A percentile compares a stretch with the other conserved stretches of the same genome.
Conservation (phyloP, 2,113 vertebrate species). For the Microtus ochrogaster region DNA sequence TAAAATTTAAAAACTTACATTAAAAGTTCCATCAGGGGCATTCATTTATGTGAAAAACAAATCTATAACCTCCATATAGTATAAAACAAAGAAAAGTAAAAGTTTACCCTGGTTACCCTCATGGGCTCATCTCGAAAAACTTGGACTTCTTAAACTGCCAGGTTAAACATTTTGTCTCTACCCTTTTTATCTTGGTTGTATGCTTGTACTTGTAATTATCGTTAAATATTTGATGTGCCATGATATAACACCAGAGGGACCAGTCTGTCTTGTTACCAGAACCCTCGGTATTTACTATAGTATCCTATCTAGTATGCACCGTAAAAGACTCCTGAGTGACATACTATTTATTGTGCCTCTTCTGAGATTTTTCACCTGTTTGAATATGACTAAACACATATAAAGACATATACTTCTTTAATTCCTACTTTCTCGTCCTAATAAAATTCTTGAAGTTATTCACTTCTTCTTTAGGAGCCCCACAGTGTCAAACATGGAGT, state of each 20-base stretch:
- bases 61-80: neutral
- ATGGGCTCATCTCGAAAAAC: neutral
- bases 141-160: neutral
- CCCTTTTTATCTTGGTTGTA: neutral
- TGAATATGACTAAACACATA: neutral
- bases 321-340: neutral
- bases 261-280: neutral
- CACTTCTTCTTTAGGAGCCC: neutral
- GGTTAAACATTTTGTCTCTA: neutral
- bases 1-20: slow-evolving; percentile 12
- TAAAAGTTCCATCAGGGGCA: neutral
- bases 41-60: neutral
- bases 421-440: neutral
- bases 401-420: neutral
- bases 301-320: neutral
- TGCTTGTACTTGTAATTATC: slow-evolving; percentile 1
- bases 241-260: neutral
- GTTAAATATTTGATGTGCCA: neutral
- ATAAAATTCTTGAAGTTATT: slow-evolving; percentile 45
- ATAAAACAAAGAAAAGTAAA: neutral
- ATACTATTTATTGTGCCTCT: neutral
- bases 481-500: neutral
- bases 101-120: neutral
- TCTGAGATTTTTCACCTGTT: neutral
- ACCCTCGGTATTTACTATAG: neutral